These are phyloP conservation scores for Setophaga petechia DNA, from an alignment of 2,113 vertebrate genomes.

Conservation along the genomic window DNA sequence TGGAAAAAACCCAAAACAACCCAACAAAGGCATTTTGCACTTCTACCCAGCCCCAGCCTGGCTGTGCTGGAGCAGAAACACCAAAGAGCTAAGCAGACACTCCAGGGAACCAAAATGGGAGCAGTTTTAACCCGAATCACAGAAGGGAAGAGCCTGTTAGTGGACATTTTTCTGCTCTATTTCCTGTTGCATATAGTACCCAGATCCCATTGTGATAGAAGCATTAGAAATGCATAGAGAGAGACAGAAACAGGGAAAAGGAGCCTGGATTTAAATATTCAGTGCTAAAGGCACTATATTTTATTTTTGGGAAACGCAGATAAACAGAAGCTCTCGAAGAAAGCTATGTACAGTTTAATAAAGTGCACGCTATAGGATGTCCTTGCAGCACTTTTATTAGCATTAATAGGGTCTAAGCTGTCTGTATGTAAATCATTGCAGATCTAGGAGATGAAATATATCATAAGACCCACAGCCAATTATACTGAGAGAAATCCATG, in stretches of 20 bases:
- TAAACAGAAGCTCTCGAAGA: slow-evolving; percentile 40
- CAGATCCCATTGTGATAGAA: slow-evolving; percentile 33
- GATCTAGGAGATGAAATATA: slow-evolving; percentile 12
- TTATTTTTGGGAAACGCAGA: slow-evolving; percentile 39
- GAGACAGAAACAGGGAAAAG: neutral
- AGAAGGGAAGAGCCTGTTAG: neutral
- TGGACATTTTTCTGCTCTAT: slow-evolving; percentile 46
- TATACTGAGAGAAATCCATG: neutral
- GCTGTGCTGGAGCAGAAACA: neutral
- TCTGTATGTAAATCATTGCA: slow-evolving; percentile 53
- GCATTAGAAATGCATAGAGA: slow-evolving; percentile 63
- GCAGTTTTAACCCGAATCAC: neutral
- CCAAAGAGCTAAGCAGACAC: neutral
- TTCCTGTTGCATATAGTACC: slow-evolving; percentile 34
- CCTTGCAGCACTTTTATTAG: slow-evolving; percentile 35
- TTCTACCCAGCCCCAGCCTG: neutral
- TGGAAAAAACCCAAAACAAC: neutral
- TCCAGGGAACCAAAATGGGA: neutral
- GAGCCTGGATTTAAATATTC: slow-evolving; percentile 60
- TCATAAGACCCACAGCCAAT: neutral
- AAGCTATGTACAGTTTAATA: slow-evolving; percentile 35
- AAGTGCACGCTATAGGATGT: neutral
- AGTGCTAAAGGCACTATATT: slow-evolving; percentile 43
- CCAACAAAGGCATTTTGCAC: neutral
- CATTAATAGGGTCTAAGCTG: slow-evolving; percentile 45